A percentile compares a stretch with the other conserved stretches of the same genome.
phyloP scores from a whole-genome alignment of 2,797 vertebrate species.

The Strix occidentalis region DNA sequence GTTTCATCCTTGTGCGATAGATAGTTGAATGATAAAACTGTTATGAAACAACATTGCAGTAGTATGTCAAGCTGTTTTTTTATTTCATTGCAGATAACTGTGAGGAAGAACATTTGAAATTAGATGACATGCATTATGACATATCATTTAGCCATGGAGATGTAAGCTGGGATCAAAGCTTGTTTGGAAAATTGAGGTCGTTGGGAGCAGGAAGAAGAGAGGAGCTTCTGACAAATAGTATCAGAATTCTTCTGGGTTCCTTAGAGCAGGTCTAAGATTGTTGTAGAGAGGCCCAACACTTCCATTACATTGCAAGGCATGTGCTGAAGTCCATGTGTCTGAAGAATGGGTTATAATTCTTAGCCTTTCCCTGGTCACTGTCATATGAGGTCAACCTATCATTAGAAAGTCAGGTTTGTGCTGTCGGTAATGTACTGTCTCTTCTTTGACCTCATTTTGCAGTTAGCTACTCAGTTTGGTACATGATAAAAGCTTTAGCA shows the following conservation, averaged over 20 bases:
- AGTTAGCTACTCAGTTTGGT: not conserved
- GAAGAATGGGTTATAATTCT: not conserved
- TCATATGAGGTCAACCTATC: not conserved
- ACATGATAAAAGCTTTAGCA: not conserved
- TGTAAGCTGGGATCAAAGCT: not conserved
- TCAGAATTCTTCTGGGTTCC: not conserved
- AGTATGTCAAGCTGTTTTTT: not conserved
- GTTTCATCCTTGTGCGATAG: not conserved
- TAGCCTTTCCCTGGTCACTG: not conserved
- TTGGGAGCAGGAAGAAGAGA: not conserved
- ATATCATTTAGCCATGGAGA: not conserved
- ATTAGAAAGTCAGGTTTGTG: not conserved
- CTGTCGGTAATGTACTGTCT: not conserved
- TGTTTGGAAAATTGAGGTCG: not conserved
- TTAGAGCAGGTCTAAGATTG: not conserved
- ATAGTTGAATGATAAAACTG: not conserved
- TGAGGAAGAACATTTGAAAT: not conserved
- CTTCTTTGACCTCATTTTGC: not conserved
- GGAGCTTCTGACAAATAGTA: not conserved
- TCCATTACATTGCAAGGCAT: not conserved
- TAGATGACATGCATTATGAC: not conserved
- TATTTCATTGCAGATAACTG: not conserved
- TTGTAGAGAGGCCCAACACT: not conserved
- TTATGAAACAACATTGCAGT: not conserved
- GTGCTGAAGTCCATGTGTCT: not conserved